Conservation (phyloP, 2,113 vertebrate species). For the Equus quagga region DNA sequence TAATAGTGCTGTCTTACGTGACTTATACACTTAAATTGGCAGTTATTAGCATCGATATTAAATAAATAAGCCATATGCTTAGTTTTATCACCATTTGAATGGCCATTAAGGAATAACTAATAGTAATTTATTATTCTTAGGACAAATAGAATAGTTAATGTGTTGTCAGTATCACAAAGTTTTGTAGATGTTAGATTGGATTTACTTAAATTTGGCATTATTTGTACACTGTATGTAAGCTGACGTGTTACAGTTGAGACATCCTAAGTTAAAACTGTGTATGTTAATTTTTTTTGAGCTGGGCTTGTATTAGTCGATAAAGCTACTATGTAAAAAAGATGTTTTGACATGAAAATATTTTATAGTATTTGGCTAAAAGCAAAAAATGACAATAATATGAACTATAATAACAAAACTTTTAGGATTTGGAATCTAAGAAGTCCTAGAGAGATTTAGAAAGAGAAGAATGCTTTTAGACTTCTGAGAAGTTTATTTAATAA, state of each 20-base stretch:
- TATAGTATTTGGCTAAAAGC: not conserved
- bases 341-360: not conserved
- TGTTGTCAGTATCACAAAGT: not conserved
- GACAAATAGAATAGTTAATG: not conserved
- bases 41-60: not conserved
- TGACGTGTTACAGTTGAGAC: not conserved
- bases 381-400: not conserved
- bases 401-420: not conserved
- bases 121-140: not conserved
- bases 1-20: not conserved
- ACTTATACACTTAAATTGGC: not conserved
- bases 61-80: not conserved
- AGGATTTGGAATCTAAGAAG: slow-evolving; percentile 6
- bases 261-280: not conserved
- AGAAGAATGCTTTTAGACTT: slow-evolving; percentile 30
- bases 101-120: not conserved
- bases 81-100: slow-evolving; percentile 10
- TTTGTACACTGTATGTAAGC: not conserved
- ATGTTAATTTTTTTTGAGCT: not conserved
- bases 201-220: not conserved
- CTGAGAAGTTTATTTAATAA: not conserved
- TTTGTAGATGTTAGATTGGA: not conserved
- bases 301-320: slow-evolving; percentile 17
- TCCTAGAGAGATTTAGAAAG: not conserved
- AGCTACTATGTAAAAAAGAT: slow-evolving; percentile 21